These are phyloP conservation scores for Nineta flava DNA, from an alignment of 2,888 invertebrate species.

Conservation along the genomic window DNA sequence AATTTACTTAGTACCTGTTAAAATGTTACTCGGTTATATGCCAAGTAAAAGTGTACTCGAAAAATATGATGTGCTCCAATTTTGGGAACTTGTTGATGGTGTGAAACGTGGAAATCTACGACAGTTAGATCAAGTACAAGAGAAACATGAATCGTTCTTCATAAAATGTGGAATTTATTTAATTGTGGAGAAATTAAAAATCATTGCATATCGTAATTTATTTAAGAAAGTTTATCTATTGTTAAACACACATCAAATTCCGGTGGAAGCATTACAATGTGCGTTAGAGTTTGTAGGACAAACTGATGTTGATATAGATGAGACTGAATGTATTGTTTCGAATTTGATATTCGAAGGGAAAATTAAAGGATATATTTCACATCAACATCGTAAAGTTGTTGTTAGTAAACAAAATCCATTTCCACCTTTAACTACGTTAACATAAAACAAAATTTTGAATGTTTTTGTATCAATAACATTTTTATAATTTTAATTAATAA, in stretches of 20 bases:
- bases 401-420: slow-evolving; percentile 96
- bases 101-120: slow-evolving; percentile 81
- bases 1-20: slow-evolving; percentile 90
- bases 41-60: slow-evolving; percentile 66
- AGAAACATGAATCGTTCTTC: slow-evolving; percentile 78
- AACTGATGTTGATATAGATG: slow-evolving; percentile 79
- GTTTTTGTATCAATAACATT: not conserved
- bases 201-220: slow-evolving; percentile 87
- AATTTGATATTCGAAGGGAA: slow-evolving; percentile 94
- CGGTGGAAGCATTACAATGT: slow-evolving; percentile 65
- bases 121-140: slow-evolving; percentile 69
- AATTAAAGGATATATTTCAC: slow-evolving; percentile 96
- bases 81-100: slow-evolving; percentile 75
- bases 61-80: slow-evolving; percentile 82
- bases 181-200: slow-evolving; percentile 90
- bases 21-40: slow-evolving; percentile 92
- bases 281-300: slow-evolving; percentile 70
- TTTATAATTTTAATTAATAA: no score
- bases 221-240: slow-evolving; percentile 81
- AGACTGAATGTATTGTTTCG: slow-evolving; percentile 90
- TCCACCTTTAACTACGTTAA: slow-evolving; percentile 55
- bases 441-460: slow-evolving; percentile 18
- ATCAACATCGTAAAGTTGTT: slow-evolving; percentile 92
- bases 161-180: slow-evolving; percentile 95
- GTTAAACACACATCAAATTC: slow-evolving; percentile 71